Evolutionary conservation across 2,797 vertebrate species (phyloP).

Genomic region (Coreius guichenoti): DNA sequence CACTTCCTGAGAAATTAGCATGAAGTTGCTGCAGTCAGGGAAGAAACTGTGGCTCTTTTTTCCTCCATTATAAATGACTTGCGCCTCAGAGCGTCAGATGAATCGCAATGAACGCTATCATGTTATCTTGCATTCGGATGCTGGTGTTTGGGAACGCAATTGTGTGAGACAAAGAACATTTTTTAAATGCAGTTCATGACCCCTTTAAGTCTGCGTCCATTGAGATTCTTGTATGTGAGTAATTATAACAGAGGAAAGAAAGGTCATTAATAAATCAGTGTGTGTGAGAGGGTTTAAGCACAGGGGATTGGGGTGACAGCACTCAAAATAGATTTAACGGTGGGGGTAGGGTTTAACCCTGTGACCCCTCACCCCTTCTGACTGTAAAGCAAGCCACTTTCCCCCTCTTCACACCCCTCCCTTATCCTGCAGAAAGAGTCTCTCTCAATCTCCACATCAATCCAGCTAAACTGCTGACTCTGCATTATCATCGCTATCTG

Average conservation of each 20-base stretch:
- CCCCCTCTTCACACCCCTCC: neutral
- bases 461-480: neutral
- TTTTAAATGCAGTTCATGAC: neutral
- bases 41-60: neutral
- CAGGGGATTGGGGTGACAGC: slow-evolving; percentile 33
- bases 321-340: slow-evolving; percentile 26
- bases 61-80: neutral
- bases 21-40: neutral
- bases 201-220: neutral
- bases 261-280: slow-evolving; percentile 27
- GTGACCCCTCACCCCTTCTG: slow-evolving; percentile 13
- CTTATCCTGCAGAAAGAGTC: slow-evolving; percentile 3
- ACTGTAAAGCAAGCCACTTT: slow-evolving; percentile 32
- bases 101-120: neutral
- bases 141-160: too few relatives aligned
- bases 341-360: slow-evolving; percentile 12
- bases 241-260: neutral
- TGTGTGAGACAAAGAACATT: too few relatives aligned
- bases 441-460: neutral
- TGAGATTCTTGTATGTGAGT: neutral
- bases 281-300: neutral
- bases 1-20: neutral
- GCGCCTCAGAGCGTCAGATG: too few relatives aligned
- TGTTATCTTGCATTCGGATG: neutral
- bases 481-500: neutral